Base-by-base conservation (phyloP, 2,888 invertebrate species). In the Leptopterna dolabrata region DNA sequence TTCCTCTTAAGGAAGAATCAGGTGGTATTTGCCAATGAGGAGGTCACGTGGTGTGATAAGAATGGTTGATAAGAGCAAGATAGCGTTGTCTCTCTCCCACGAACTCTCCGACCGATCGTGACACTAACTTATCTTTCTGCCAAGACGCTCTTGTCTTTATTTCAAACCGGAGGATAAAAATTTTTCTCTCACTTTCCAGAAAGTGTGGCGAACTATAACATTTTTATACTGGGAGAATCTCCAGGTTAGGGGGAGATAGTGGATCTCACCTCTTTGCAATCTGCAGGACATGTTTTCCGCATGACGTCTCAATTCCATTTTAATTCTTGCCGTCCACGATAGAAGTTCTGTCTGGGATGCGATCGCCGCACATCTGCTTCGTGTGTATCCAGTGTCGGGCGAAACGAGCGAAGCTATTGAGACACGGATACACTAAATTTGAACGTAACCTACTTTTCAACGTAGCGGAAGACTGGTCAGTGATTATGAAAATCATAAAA, bases 121-220 rank as follows among this genome's bases (percentile, higher is more conserved):
- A 78, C 78, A 78, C 78, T 78, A 78, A 78, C 45, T 78, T 78
- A 78, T 78, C 78, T 45, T 78, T 78, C 78, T 78, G 45, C 45
- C 63, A 24, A 19, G 29, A 30, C 78, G 78, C 78, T 78, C 78
- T 45, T 24, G 78, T 78, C 45, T 78, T 78, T 78, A 78, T 78
- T 78, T 78, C 24, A 24, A 63, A 11, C 27, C 63, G 7, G 13
- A 2, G 63, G 24, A 24, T 24, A 63, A 63, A 63, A 63, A 24
- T 63, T 63, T n/a, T 63, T 19, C 63, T 27, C 27, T 63, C 24
- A 7, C 27, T 24, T 24, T 63, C 63, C 63, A 63, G 63, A 63
- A 63, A 63, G 1, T 11, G 63, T 9, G 63, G 24, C 13, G 63
- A 63, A 63, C 63, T 19, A 63, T 63, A 63, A n/a, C n/a, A n/a